phyloP scores from a whole-genome alignment of 2,797 vertebrate species.

The Onychomys arenicola region DNA sequence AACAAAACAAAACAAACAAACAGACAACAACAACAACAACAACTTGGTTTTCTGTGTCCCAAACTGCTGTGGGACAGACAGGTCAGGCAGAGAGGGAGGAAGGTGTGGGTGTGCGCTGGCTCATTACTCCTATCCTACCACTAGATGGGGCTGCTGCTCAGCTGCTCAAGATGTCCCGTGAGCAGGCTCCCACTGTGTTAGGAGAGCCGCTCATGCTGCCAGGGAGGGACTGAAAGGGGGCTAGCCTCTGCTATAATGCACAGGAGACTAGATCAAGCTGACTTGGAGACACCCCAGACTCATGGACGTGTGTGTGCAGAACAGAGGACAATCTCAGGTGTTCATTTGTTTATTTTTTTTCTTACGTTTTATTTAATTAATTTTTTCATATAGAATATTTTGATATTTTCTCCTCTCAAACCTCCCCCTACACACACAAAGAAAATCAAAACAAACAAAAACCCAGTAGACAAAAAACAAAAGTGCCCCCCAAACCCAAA shows the following conservation, averaged over 20 bases:
- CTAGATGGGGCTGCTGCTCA: slow-evolving; percentile 44
- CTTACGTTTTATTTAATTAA: not conserved
- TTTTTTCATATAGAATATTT: not conserved
- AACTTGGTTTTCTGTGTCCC: rapidly evolving
- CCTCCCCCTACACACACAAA: not conserved
- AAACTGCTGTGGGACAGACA: not conserved
- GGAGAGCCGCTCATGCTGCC: not conserved
- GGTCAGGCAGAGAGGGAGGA: no score
- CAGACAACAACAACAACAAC: no score
- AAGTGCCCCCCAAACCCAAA: no score
- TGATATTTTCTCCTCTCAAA: no score
- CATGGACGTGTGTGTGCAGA: not conserved
- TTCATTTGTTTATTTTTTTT: not conserved
- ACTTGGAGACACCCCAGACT: not conserved
- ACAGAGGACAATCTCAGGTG: not conserved
- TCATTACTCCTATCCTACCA: not conserved
- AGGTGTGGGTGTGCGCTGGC: not conserved
- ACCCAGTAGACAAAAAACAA: not conserved
- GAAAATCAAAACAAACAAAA: not conserved
- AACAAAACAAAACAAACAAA: no score
- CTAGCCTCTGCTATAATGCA: not conserved
- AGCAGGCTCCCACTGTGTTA: not conserved
- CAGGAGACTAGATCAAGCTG: not conserved
- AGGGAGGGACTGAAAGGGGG: not conserved
- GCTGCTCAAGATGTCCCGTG: rapidly evolving